These are phyloP conservation scores for Conopomorpha cramerella DNA, from an alignment of 1,140 invertebrate genomes.

Conservation along the genomic window DNA sequence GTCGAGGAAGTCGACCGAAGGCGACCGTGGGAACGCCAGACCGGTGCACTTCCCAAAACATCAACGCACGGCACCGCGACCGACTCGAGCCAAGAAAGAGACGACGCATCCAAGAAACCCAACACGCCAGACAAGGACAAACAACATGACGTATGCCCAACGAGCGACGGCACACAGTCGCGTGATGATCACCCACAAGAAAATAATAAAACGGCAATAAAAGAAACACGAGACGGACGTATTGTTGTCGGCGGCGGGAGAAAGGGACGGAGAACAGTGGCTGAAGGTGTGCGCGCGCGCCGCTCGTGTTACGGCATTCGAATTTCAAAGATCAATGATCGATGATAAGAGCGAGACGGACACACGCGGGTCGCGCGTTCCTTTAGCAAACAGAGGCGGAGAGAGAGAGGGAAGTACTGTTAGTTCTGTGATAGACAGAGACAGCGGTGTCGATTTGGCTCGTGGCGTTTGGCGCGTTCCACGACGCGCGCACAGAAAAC, in stretches of 20 bases:
- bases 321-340: slow-evolving; percentile 61
- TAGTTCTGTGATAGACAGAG: slow-evolving; percentile 10
- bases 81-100: slow-evolving; percentile 40
- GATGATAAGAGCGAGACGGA: slow-evolving; percentile 45
- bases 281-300: slow-evolving; percentile 32
- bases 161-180: slow-evolving; percentile 56
- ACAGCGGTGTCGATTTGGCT: slow-evolving; percentile 30
- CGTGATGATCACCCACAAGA: slow-evolving; percentile 60
- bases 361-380: slow-evolving; percentile 5
- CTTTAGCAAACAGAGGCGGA: slow-evolving; percentile 13
- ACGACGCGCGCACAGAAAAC: slow-evolving; percentile 10
- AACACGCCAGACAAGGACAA: slow-evolving; percentile 16
- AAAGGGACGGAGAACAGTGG: slow-evolving; percentile 25
- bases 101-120: slow-evolving; percentile 18
- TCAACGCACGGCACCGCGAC: slow-evolving; percentile 52
- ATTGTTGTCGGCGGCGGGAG: slow-evolving; percentile 25
- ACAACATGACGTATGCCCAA: slow-evolving; percentile 47
- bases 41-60: slow-evolving; percentile 61
- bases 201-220: slow-evolving; percentile 61
- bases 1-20: slow-evolving; percentile 55
- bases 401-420: slow-evolving; percentile 15
- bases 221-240: slow-evolving; percentile 53
- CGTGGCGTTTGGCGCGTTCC: slow-evolving; percentile 37
- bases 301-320: slow-evolving; percentile 46
- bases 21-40: slow-evolving; percentile 57